Conservation (phyloP, 2,113 vertebrate genomes). For the Nannospalax galili region DNA sequence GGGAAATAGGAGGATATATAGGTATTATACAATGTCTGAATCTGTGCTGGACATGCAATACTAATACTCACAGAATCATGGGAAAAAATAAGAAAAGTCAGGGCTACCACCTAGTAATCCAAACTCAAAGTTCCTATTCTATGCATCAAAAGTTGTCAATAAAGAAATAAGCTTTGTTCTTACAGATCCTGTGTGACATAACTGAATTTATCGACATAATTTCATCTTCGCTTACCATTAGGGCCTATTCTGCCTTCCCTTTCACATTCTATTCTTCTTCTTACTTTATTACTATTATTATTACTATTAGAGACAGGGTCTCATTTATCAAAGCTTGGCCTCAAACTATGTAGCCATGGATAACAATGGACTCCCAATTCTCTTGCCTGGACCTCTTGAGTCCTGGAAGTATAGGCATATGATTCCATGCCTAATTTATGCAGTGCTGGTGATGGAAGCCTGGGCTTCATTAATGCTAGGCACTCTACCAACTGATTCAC, state of each 20-base stretch:
- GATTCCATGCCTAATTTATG: not conserved
- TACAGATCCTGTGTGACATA: not conserved
- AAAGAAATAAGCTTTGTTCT: slow-evolving; percentile 29
- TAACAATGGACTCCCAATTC: too few relatives aligned
- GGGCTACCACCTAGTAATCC: slow-evolving; percentile 21
- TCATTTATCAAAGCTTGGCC: not conserved
- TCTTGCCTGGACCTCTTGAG: not conserved
- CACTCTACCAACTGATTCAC: not conserved
- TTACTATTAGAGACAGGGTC: not conserved
- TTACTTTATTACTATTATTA: not conserved
- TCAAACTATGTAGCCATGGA: not conserved
- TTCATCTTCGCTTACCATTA: not conserved
- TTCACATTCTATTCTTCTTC: not conserved
- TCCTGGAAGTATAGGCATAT: not conserved
- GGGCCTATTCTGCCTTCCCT: not conserved
- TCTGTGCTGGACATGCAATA: slow-evolving; percentile 61
- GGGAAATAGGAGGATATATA: slow-evolving; percentile 73
- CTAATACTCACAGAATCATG: slow-evolving; percentile 62
- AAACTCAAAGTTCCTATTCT: slow-evolving; percentile 50
- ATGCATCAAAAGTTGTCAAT: slow-evolving; percentile 13
- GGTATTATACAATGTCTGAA: slow-evolving; percentile 60
- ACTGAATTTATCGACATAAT: not conserved
- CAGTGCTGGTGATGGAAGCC: not conserved
- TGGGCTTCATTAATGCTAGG: not conserved
- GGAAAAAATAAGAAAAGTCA: slow-evolving; percentile 51